These are phyloP conservation scores for Ariolimax columbianus DNA, from an alignment of 2,888 invertebrate genomes.

Conservation along the genomic window DNA sequence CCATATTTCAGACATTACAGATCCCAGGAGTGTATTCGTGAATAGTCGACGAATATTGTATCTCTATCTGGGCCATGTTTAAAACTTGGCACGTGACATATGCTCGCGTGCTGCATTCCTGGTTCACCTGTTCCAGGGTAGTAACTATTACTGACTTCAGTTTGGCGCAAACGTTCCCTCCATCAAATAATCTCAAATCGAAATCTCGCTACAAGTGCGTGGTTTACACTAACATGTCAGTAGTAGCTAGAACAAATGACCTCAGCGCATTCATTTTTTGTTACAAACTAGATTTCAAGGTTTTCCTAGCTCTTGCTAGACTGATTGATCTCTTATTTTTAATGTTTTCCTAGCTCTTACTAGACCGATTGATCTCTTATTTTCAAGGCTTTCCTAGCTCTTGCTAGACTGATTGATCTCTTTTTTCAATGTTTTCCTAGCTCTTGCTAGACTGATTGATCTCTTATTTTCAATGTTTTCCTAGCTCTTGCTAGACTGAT, in stretches of 20 bases:
- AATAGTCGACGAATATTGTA: background rate
- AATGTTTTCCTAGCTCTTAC: background rate
- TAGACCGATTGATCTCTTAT: background rate
- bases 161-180: background rate
- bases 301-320: background rate
- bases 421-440: too few relatives aligned
- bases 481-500: too few relatives aligned
- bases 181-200: slow-evolving; percentile 3
- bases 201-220: slow-evolving; percentile 1
- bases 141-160: background rate
- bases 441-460: too few relatives aligned
- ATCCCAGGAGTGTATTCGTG: too few relatives aligned
- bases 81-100: slow-evolving; percentile 13
- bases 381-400: too few relatives aligned
- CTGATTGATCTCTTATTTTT: background rate
- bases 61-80: slow-evolving; percentile 5
- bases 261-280: background rate
- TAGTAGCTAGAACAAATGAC: background rate
- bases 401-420: too few relatives aligned
- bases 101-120: background rate
- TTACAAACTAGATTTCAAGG: background rate
- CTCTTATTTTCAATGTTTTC: too few relatives aligned
- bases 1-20: too few relatives aligned
- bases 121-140: background rate
- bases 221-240: background rate